Conservation (phyloP, 2,888 invertebrate genomes). For the Antheraea yamamai region DNA sequence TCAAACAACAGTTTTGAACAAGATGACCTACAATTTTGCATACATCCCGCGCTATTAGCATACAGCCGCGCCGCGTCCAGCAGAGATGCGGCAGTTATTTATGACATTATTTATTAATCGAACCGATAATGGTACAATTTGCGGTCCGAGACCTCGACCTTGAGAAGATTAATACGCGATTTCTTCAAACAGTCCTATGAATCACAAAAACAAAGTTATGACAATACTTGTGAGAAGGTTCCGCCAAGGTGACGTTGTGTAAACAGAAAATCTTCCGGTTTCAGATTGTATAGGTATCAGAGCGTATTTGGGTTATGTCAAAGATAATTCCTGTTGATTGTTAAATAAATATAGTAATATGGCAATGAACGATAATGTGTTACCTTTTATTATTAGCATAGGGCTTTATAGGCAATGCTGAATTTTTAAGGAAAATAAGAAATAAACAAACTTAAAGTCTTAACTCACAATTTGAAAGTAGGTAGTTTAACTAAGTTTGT, state of each 20-base stretch:
- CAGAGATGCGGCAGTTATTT: slow-evolving; percentile 1
- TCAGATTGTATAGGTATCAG: slow-evolving; percentile 10
- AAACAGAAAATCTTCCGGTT: slow-evolving; percentile 20
- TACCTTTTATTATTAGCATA: neutral
- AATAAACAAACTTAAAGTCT: neutral
- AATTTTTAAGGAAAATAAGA: neutral
- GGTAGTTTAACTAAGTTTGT: too few species aligned
- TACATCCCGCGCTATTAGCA: slow-evolving; percentile 9
- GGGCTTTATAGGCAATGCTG: neutral
- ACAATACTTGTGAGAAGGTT: slow-evolving; percentile 20
- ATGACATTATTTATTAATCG: slow-evolving; percentile 9
- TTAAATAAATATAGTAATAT: neutral
- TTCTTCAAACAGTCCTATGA: slow-evolving; percentile 19
- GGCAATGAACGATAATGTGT: neutral
- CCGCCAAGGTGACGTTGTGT: slow-evolving; percentile 15
- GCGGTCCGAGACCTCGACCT: slow-evolving; percentile 15
- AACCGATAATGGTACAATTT: slow-evolving; percentile 14
- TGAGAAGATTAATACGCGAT: slow-evolving; percentile 15
- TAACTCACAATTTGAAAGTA: too few species aligned
- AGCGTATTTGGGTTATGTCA: slow-evolving; percentile 4
- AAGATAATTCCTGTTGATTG: slow-evolving; percentile 3
- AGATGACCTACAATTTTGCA: slow-evolving; percentile 1
- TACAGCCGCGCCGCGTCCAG: neutral
- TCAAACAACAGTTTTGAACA: slow-evolving; percentile 6
- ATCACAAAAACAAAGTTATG: slow-evolving; percentile 16